Base-by-base conservation (phyloP, 1,140 invertebrate genomes). In the Drosophila melanogaster region DNA sequence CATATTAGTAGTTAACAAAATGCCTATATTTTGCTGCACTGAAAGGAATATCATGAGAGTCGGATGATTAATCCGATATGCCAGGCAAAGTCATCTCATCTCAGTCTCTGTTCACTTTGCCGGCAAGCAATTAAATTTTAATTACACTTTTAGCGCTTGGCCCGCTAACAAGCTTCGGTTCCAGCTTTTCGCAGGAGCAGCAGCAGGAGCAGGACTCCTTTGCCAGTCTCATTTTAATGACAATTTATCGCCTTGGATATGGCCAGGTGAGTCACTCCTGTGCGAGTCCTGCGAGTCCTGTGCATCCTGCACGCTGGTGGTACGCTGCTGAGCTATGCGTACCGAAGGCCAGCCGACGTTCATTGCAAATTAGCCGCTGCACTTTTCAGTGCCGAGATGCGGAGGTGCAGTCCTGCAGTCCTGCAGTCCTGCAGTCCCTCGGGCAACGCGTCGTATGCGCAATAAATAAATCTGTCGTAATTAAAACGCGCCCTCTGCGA, bases 391-490 rank as follows among this genome's bases (percentile, higher is more conserved):
- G 44, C 17, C 26, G 26, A 30, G 26, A 8, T 30, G 26, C 26
- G 26, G 26, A 30, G 7, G 1, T 30, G 26, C 22, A 8, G 44
- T 12, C 4, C n/a, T 24, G n/a, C 19, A 37, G 44, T 12, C 1
- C 11, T 40, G n/a, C 19, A 37, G 44, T 24, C 8, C 37, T 35
- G 24, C 49, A 19, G 33, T 37, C 38, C 53, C 41, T 38, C 26
- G 61, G 75, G 49, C 59, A 80, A 57, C 81, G 77, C 49, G 60
- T 59, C 81, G 81, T 84, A 79, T 83, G 75, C 79, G 79, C 79
- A 81, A 81, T 81, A 81, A 84, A 81, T 81, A 85, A 85, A 85
- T 85, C 81, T 86, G 77, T 40, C 59, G 81, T 86, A 85, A 85
- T 85, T 85, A 85, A 85, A 86, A 80, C 66, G 49, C 75, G 46